Evolutionary conservation across 1,140 invertebrate species (phyloP), one percentile per base, ranked within the genome.

Genomic region (Zaprionus tsacasi): DNA sequence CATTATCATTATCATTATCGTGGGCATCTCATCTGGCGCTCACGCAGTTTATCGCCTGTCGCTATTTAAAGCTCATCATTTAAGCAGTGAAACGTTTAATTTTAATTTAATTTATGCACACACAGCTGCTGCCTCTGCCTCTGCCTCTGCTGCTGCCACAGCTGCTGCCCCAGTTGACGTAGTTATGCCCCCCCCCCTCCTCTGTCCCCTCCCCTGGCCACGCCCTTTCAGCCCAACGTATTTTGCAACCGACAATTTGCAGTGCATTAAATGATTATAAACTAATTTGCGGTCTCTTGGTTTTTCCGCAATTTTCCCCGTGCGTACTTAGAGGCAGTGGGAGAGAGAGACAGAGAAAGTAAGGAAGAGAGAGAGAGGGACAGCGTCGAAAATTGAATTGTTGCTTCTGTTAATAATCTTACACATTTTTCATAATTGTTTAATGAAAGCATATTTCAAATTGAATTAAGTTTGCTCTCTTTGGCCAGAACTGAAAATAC

Each of bases 61-160:
- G 73, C 68, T 58, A 76, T 70, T 76, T 76, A 76, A 71, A 70
- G 68, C 60, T 75, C 67, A 81, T 81, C 76, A 61, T 71, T 88
- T 87, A 65, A 65, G 76, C 72, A 67, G 36, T 71, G 76, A 77
- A 87, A 80, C 82, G 87, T 87, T 87, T 89, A 80, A 87, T 78
- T 87, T 87, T 78, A 88, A 87, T 87, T 87, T 87, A 87, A 87
- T 87, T 88, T 87, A 87, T 87, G 83, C 83, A 88, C 82, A 87
- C 83, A 83, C 81, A 79, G 72, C 72, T 69, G 66, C 59, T 58
- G 38, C 67, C 38, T 43, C 54, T 64, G 57, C 36, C 58, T 52
- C 38, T 54, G 21, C 40, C 56, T 17, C 40, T 40, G 43, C 12
- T 27, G 30, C 60, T 33, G 55, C 55, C 38, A 38, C 54, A 50